Conservation (phyloP, 2,888 invertebrate genomes). For the Neria commutata region DNA sequence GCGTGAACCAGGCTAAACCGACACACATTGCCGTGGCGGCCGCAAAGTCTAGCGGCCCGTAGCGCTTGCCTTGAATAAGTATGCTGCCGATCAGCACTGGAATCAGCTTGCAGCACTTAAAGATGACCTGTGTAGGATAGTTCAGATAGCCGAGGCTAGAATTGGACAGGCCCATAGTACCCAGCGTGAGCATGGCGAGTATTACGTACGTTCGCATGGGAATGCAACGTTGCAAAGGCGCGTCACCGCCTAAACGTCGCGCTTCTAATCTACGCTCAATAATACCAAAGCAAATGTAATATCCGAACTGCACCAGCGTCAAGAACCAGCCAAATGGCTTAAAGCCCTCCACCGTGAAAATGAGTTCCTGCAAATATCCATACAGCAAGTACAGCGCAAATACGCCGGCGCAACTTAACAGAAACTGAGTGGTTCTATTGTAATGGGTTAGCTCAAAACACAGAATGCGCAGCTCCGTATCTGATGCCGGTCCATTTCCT, state of each 20-base stretch:
- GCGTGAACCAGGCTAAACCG: slow-evolving; percentile 88
- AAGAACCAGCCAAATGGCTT: slow-evolving; percentile 90
- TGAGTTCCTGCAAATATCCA: slow-evolving; percentile 90
- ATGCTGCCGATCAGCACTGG: slow-evolving; percentile 95
- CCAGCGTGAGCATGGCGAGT: slow-evolving; percentile 85
- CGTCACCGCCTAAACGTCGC: slow-evolving; percentile 35
- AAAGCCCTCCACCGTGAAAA: slow-evolving; percentile 89
- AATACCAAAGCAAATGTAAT: slow-evolving; percentile 81
- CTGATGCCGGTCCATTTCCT: no score
- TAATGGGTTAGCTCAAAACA: slow-evolving; percentile 76
- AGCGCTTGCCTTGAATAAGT: slow-evolving; percentile 87
- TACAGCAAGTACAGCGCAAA: slow-evolving; percentile 89
- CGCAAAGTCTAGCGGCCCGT: slow-evolving; percentile 80
- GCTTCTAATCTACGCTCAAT: slow-evolving; percentile 70
- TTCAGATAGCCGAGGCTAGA: slow-evolving; percentile 92
- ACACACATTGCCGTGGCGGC: slow-evolving; percentile 87
- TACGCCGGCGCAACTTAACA: slow-evolving; percentile 77
- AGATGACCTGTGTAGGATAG: slow-evolving; percentile 96
- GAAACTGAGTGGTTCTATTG: slow-evolving; percentile 71
- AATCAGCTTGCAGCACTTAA: slow-evolving; percentile 96
- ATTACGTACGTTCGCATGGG: slow-evolving; percentile 81
- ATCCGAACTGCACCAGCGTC: slow-evolving; percentile 88
- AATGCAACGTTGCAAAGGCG: slow-evolving; percentile 71
- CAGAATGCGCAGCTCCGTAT: slow-evolving; percentile 70
- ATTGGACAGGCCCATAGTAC: slow-evolving; percentile 96